Conservation (phyloP, 2,888 invertebrate species). For the Gari tellinella region DNA sequence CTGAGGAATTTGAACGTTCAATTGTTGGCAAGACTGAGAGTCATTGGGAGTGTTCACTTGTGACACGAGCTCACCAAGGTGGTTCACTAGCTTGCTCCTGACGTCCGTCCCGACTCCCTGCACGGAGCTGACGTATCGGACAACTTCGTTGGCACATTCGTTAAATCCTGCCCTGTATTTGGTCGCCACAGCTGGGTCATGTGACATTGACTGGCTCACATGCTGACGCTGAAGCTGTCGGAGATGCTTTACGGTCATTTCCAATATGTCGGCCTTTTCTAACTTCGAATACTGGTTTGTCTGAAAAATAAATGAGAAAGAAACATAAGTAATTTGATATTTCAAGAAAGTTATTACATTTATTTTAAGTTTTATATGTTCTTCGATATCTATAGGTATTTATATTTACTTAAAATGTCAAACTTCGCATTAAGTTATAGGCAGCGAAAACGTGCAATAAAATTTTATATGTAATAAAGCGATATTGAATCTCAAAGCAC, state of each 20-base stretch:
- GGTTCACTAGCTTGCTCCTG: constrained; percentile 72
- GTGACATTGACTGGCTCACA: constrained; percentile 60
- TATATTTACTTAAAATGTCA: too few species aligned
- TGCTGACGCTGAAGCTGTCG: constrained; percentile 77
- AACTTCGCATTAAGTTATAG: too few species aligned
- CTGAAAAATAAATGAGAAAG: constrained; percentile 64
- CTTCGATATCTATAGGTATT: too few species aligned
- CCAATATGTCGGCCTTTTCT: constrained; percentile 83
- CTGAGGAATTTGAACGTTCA: constrained; percentile 71
- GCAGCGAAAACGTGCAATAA: too few species aligned
- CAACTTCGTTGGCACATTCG: constrained; percentile 81
- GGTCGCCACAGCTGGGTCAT: constrained; percentile 70
- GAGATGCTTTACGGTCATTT: constrained; percentile 83
- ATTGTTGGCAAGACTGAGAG: constrained; percentile 53
- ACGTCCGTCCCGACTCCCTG: constrained; percentile 74
- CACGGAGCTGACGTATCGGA: constrained; percentile 76
- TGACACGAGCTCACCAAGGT: constrained; percentile 75
- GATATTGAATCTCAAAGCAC: too few species aligned
- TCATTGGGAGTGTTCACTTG: constrained; percentile 38
- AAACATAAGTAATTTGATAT: background rate
- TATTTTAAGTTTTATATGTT: constrained; percentile 1
- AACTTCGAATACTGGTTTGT: constrained; percentile 82
- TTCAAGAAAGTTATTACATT: too few species aligned
- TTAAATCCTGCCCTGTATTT: constrained; percentile 80
- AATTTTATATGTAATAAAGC: too few species aligned